Conservation (phyloP, 2,113 vertebrate genomes). For the Mobula birostris region DNA sequence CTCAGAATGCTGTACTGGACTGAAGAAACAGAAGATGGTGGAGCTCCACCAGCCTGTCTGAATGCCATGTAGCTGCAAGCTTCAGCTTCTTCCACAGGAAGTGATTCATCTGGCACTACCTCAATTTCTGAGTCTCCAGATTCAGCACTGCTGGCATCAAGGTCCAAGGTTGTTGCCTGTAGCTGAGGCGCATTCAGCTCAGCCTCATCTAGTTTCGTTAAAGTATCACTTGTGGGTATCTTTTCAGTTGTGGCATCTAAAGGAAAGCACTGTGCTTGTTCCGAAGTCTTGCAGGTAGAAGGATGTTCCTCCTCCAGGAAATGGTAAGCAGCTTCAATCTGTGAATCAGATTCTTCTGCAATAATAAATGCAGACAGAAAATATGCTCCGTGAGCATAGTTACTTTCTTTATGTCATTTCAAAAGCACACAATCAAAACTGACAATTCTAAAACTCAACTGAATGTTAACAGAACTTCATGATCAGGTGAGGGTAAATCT, state of each 20-base stretch:
- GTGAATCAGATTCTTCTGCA: slow-evolving; percentile 61
- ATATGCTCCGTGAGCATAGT: slow-evolving; percentile 19
- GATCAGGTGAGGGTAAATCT: too few relatives aligned
- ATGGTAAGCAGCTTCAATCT: slow-evolving; percentile 61
- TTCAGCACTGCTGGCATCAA: slow-evolving; percentile 78
- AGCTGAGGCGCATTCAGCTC: slow-evolving; percentile 44
- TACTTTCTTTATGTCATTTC: slow-evolving; percentile 1
- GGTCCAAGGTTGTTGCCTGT: slow-evolving; percentile 52
- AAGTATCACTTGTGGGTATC: background rate
- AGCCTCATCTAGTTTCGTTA: slow-evolving; percentile 44
- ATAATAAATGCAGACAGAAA: slow-evolving; percentile 32
- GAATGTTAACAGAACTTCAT: background rate
- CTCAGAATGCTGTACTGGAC: slow-evolving; percentile 89
- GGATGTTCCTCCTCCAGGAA: slow-evolving; percentile 63
- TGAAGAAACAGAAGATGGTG: slow-evolving; percentile 64
- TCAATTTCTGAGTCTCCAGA: slow-evolving; percentile 93
- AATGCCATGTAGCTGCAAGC: slow-evolving; percentile 69
- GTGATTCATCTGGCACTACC: slow-evolving; percentile 82
- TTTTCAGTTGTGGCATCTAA: slow-evolving; percentile 51
- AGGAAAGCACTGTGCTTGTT: slow-evolving; percentile 55
- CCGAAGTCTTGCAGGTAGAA: slow-evolving; percentile 58
- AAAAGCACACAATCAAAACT: background rate
- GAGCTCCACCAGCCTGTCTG: slow-evolving; percentile 68
- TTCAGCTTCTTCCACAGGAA: slow-evolving; percentile 60
- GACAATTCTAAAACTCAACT: background rate